Evolutionary conservation across 2,113 vertebrate species (phyloP).

Genomic region (Hemibates koningsi): DNA sequence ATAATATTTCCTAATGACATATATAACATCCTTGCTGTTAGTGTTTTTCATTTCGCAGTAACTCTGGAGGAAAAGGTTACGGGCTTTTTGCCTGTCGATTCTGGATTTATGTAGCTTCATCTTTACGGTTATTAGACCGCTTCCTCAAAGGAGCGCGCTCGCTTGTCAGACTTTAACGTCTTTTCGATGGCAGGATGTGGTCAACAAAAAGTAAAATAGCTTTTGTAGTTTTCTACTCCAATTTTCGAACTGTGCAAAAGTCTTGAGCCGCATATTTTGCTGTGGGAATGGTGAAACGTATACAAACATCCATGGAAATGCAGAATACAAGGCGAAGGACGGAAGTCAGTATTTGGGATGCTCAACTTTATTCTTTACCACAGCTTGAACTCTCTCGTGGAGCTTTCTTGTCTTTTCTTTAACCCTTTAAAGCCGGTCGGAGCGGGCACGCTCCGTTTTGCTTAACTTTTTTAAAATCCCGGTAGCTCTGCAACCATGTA

Average conservation of each 20-base stretch:
- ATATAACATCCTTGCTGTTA: neutral
- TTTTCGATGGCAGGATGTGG: neutral
- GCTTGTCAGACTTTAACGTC: neutral
- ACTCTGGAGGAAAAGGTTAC: constrained; percentile 42
- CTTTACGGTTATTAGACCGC: constrained; percentile 38
- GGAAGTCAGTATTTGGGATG: neutral
- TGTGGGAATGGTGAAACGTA: neutral
- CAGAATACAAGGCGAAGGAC: fast-evolving
- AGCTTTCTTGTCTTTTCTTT: neutral
- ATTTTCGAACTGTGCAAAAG: neutral
- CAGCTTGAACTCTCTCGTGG: neutral
- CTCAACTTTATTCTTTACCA: neutral
- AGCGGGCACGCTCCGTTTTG: too few relatives aligned
- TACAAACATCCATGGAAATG: neutral
- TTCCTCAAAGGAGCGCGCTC: neutral
- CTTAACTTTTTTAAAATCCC: too few relatives aligned
- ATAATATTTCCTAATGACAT: constrained; percentile 25
- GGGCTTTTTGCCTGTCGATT: constrained; percentile 14
- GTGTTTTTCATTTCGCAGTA: neutral
- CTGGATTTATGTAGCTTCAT: constrained; percentile 16
- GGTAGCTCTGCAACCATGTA: too few relatives aligned
- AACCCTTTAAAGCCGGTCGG: neutral
- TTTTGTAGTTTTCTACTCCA: neutral
- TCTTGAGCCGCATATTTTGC: neutral
- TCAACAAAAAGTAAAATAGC: neutral